These are phyloP conservation scores for Montipora cactus DNA, from an alignment of 64 coral and sea anemone species.

Conservation along the genomic window DNA sequence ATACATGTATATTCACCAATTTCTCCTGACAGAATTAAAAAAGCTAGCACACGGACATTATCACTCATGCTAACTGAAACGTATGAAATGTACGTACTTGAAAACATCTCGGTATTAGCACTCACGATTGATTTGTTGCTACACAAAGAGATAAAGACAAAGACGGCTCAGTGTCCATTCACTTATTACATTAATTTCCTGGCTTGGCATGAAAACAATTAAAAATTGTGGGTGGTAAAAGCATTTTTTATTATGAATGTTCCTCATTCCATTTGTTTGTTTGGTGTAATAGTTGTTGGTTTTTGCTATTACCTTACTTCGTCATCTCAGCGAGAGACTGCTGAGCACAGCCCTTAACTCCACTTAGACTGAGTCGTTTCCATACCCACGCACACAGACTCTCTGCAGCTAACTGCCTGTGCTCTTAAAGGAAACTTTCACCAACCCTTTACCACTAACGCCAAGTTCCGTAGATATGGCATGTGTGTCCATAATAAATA, in stretches of 20 bases:
- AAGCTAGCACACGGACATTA: too few relatives aligned
- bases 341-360: constrained; percentile 12
- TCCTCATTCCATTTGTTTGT: neutral
- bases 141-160: neutral
- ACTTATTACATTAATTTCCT: neutral
- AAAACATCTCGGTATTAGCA: neutral
- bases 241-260: neutral
- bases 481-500: constrained; percentile 77
- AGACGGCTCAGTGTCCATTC: neutral
- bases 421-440: constrained; percentile 52
- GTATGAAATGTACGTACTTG: neutral
- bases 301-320: constrained; percentile 14
- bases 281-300: neutral
- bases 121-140: neutral
- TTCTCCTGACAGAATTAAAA: neutral
- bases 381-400: constrained; percentile 62
- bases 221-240: neutral
- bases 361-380: constrained; percentile 48
- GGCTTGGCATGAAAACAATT: neutral
- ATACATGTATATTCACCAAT: neutral
- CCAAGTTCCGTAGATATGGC: constrained; percentile 19
- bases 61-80: neutral
- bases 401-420: neutral
- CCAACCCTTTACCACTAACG: constrained; percentile 38
- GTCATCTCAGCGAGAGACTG: constrained; percentile 46